A percentile compares a stretch with the other conserved stretches of the same genome.
These are phyloP conservation scores for Onychorhynchus coronatus DNA, from an alignment of 2,113 vertebrate genomes.

Conservation along the genomic window DNA sequence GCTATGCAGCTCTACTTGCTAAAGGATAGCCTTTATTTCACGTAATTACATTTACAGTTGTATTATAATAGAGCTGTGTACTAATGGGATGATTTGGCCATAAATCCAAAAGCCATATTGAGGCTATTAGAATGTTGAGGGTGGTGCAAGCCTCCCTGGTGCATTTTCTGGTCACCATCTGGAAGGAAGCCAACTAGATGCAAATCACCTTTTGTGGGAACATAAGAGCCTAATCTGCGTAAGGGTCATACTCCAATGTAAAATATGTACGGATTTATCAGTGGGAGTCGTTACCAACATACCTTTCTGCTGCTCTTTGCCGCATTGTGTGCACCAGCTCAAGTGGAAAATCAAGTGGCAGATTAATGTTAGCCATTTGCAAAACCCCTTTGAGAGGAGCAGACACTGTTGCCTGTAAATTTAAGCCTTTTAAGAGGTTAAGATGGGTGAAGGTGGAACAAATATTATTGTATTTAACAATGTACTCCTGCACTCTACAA, in stretches of 20 bases:
- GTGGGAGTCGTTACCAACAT: background rate
- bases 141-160: background rate
- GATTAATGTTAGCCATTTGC: conserved; percentile 10
- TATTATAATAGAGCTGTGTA: background rate
- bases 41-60: background rate
- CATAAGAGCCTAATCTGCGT: background rate
- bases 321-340: conserved; percentile 30
- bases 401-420: background rate
- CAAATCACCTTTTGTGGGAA: conserved; percentile 7
- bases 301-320: background rate
- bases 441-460: conserved; percentile 29
- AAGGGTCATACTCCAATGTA: background rate
- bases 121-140: background rate
- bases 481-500: background rate
- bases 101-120: background rate
- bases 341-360: conserved; percentile 64
- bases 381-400: conserved; percentile 18
- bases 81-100: background rate
- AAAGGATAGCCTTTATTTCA: background rate
- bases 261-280: conserved; percentile 50
- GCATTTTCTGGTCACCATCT: background rate
- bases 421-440: background rate
- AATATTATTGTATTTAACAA: background rate
- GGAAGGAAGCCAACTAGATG: background rate
- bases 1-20: background rate